Base-by-base conservation (phyloP, 2,797 vertebrate species). In the Anguilla megastoma region DNA sequence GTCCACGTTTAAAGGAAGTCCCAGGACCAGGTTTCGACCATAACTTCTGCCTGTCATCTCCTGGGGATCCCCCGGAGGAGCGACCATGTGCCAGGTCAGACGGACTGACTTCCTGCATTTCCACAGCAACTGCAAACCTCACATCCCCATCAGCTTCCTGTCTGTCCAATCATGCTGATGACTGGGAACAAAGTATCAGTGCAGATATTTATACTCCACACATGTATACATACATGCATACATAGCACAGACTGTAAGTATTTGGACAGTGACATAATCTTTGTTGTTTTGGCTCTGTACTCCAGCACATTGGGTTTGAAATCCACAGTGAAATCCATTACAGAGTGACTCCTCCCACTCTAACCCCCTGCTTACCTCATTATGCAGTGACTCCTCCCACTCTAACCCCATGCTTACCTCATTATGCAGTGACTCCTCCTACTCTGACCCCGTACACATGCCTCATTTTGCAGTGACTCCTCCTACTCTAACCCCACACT, bases 1-100 rank as follows among this genome's bases (percentile, higher is more conserved):
- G 97, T 9, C 91, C 94, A 74, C 96, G 94, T 84, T 92, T 99
- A 45, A 94, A 96, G 88, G 95, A 96, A 33, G 91, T 98, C 90
- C 90, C 90, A 0, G 91, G 96, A 52, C 93, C 91, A 0, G 98
- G 98, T 4, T 99, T 99, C 6, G 98, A 99, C 92, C 98, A 99
- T 94, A 99, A 97, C 90, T 99, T 98, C 94, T 99, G 98, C 89
- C 93, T 99, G 91, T 93, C 91, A 0, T 91, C 88, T 16, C 91
- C 94, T 1, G 93, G 89, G 18, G 92, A 93, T 12, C 85, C 86
- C 0, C 92, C 93, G 91, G 88, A 92, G 56, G 96, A 96, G 88
- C 92, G 18, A 14, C 93, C 93, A 0, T 97, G 95, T 91, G 95
- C 95, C 84, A 94, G 95, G 96, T 97, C 85, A 90, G 88, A 3